Percentiles rank a stretch among this genome's conserved stretches.
phyloP scores from a whole-genome alignment of 1,140 invertebrate genomes.

The Cyrtorhinus lividipennis region DNA sequence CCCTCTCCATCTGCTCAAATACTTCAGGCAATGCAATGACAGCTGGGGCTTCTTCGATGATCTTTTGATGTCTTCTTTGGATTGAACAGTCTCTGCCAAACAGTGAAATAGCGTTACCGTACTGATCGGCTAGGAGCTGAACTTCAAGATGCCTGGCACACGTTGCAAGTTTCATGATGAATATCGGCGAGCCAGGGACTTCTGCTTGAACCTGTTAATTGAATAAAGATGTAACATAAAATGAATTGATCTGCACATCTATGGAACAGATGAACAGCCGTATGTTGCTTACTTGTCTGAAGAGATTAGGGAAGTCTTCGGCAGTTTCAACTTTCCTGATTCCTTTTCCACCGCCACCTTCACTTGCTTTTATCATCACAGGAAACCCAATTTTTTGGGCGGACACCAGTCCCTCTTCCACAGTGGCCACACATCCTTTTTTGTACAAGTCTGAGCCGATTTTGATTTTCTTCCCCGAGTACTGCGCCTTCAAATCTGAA shows the following conservation, averaged over 20 bases:
- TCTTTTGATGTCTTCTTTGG: conserved; percentile 96
- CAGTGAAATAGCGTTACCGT: conserved; percentile 95
- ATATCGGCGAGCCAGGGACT: conserved; percentile 93
- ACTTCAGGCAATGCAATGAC: conserved; percentile 79
- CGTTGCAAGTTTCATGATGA: conserved; percentile 95
- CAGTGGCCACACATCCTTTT: conserved; percentile 74
- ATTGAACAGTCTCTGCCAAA: conserved; percentile 99
- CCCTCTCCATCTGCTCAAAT: conserved; percentile 96
- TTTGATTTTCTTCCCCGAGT: conserved; percentile 75
- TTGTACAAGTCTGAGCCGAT: conserved; percentile 85
- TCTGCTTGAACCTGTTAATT: conserved; percentile 73
- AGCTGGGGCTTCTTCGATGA: conserved; percentile 98
- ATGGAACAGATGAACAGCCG: no score
- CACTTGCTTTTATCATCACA: conserved; percentile 99
- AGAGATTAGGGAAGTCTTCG: conserved; percentile 83
- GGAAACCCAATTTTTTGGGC: conserved; percentile 93
- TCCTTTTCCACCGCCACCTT: conserved; percentile 98
- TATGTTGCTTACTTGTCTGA: conserved; percentile 67
- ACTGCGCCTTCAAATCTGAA: conserved; percentile 64
- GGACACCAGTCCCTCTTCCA: conserved; percentile 75
- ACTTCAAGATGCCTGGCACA: conserved; percentile 97
- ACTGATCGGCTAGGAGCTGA: conserved; percentile 92
- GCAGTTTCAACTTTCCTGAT: conserved; percentile 87
- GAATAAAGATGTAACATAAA: no score
- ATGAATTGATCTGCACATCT: no score